Evolutionary conservation across 2,888 invertebrate genomes (phyloP), one percentile per base, ranked within the genome.

Genomic region (Phymatocera aterrima): DNA sequence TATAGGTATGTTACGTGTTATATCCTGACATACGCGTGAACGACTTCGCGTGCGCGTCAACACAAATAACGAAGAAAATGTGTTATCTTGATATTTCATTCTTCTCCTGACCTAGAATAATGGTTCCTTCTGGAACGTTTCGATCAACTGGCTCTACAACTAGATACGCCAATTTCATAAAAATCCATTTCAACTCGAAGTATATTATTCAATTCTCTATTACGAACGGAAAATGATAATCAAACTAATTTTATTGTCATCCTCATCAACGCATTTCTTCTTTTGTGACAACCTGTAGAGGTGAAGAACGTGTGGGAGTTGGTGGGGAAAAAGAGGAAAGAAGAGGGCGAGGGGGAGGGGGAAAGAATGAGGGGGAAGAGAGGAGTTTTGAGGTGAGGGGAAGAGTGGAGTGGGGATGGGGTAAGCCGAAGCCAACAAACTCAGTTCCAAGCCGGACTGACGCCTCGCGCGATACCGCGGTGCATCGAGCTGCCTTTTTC

Each of bases 381-480:
- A 60, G 61, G 18, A 21, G 79, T 57, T 68, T 70, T 60, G 60
- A 70, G 65, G 61, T 70, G 75, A 77, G 78, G 70, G 81, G 80
- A 74, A 79, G 78, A 79, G 82, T 81, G 82, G 81, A 81, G 83
- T 81, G 81, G 82, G 82, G 80, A 79, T 83, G 83, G 84, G 85
- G 85, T 84, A 84, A 85, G 78, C 84, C 87, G 88, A 90, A 90
- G 90, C 90, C 90, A 89, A 89, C 90, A 88, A 89, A 90, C 89
- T 88, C 89, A 90, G 89, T 89, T 81, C 83, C 84, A 84, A 86
- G 85, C 84, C 82, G 86, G 87, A 87, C 82, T 84, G 86, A 86
- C 87, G 86, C 85, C 85, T 83, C 86, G 82, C 83, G 83, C 84
- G 82, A 81, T 84, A 86, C 85, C 79, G 84, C 51, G 51, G 75